Percentiles rank a stretch among this genome's conserved stretches.
These are phyloP conservation scores for Pseudochromis fuscus DNA, from an alignment of 2,797 vertebrate genomes.

Conservation along the genomic window DNA sequence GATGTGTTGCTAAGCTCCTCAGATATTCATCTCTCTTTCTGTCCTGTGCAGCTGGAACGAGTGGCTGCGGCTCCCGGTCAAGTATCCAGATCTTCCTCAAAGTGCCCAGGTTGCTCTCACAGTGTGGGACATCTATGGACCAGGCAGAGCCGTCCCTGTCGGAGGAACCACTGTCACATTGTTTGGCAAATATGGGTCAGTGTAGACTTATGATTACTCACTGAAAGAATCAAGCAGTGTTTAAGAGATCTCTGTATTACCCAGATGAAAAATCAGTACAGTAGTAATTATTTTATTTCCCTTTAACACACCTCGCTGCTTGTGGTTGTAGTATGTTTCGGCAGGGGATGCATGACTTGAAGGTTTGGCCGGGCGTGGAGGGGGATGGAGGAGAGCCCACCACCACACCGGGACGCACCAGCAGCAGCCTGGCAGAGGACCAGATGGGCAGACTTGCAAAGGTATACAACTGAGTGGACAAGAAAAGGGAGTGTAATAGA, in stretches of 20 bases:
- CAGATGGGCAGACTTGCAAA: slow-evolving; percentile 98
- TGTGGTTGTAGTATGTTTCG: slow-evolving; percentile 92
- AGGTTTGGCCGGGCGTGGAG: slow-evolving; percentile 97
- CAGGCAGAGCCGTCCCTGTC: slow-evolving; percentile 93
- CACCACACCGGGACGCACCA: slow-evolving; percentile 94
- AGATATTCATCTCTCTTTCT: not conserved
- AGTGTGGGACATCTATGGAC: slow-evolving; percentile 98
- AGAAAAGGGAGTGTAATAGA: not conserved
- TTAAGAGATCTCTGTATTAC: not conserved
- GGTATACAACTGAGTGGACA: slow-evolving; percentile 78
- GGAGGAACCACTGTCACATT: slow-evolving; percentile 97
- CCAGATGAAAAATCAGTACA: not conserved
- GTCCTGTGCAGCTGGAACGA: slow-evolving; percentile 93
- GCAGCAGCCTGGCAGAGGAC: slow-evolving; percentile 94
- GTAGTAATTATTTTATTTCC: no score
- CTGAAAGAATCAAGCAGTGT: not conserved
- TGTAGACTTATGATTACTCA: not conserved
- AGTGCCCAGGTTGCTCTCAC: slow-evolving; percentile 96
- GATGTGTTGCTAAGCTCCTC: not conserved
- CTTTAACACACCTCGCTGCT: slow-evolving; percentile 4
- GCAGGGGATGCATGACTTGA: slow-evolving; percentile 99
- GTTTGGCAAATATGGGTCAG: slow-evolving; percentile 94
- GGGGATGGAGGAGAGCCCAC: slow-evolving; percentile 95
- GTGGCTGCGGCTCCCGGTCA: slow-evolving; percentile 96
- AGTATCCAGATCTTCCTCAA: slow-evolving; percentile 96